Percentiles rank a stretch among this genome's conserved stretches.
These are phyloP conservation scores for Cyprinodon brontotheroides DNA, from an alignment of 2,113 vertebrate genomes.

Conservation along the genomic window DNA sequence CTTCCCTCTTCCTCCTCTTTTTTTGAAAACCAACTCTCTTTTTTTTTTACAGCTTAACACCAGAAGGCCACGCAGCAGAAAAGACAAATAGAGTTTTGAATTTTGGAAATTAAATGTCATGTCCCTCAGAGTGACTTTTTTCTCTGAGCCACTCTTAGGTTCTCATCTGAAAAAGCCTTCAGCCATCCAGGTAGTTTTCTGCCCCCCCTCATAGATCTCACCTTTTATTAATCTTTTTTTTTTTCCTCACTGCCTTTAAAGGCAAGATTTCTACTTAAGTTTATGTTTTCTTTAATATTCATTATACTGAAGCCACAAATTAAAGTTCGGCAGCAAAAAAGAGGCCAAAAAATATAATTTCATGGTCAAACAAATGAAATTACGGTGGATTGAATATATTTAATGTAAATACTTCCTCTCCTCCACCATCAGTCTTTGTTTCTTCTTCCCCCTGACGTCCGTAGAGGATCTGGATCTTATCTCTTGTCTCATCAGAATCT, in stretches of 20 bases:
- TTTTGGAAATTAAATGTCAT: conserved; percentile 51
- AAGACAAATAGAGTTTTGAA: conserved; percentile 27
- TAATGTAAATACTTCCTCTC: background rate
- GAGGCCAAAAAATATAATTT: background rate
- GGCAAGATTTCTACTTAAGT: background rate
- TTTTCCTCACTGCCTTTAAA: background rate
- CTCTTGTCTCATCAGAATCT: conserved; percentile 7
- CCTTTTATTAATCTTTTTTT: conserved; percentile 7
- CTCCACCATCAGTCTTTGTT: background rate
- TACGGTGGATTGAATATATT: background rate
- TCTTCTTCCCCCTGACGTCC: background rate
- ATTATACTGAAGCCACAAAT: conserved; percentile 12
- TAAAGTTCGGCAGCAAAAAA: conserved; percentile 7
- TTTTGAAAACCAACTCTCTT: background rate
- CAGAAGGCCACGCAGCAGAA: conserved; percentile 5
- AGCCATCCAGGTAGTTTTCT: conserved; percentile 12
- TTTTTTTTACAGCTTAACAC: background rate
- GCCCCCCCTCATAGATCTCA: background rate
- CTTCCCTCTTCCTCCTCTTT: background rate
- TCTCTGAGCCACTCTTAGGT: conserved; percentile 15
- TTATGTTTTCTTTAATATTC: background rate
- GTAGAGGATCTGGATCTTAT: background rate
- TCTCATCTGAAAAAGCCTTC: conserved; percentile 4
- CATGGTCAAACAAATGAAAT: background rate
- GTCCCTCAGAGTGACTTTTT: conserved; percentile 44